Evolutionary conservation across 2,888 invertebrate genomes (phyloP).

Genomic region (Morpho achilles): DNA sequence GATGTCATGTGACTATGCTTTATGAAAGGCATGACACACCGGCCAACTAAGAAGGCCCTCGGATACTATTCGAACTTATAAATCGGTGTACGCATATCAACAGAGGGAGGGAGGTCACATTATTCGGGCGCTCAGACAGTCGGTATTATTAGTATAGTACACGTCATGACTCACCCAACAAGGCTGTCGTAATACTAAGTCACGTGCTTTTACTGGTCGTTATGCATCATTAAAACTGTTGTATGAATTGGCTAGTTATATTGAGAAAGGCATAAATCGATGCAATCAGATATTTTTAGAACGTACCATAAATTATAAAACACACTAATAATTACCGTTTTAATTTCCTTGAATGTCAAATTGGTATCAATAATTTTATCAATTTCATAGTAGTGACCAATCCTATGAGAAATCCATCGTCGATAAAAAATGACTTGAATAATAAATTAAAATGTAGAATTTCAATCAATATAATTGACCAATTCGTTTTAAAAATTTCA

Average conservation of each 20-base stretch:
- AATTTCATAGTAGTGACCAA: no score
- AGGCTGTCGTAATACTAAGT: constrained; percentile 29
- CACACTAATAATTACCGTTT: no score
- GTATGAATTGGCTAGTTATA: constrained; percentile 9
- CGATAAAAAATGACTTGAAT: no score
- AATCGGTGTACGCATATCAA: background rate
- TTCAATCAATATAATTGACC: no score
- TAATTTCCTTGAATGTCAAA: no score
- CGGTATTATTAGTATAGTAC: constrained; percentile 15
- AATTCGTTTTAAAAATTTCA: no score
- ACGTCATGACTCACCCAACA: constrained; percentile 29
- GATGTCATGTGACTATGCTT: constrained; percentile 46
- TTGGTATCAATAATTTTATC: no score
- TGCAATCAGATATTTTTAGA: constrained; percentile 6
- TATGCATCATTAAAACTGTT: constrained; percentile 11
- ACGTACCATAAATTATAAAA: background rate
- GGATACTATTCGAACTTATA: constrained; percentile 2
- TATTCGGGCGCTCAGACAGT: constrained; percentile 21
- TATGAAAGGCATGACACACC: constrained; percentile 36
- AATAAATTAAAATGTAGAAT: no score
- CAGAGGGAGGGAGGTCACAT: constrained; percentile 22
- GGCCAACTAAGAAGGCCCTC: constrained; percentile 14
- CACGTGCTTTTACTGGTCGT: constrained; percentile 28
- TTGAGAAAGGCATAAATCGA: constrained; percentile 5
- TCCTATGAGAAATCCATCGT: no score